These are phyloP conservation scores for Agrenia bidenticulata DNA, from an alignment of 2,888 invertebrate genomes.

Conservation along the genomic window DNA sequence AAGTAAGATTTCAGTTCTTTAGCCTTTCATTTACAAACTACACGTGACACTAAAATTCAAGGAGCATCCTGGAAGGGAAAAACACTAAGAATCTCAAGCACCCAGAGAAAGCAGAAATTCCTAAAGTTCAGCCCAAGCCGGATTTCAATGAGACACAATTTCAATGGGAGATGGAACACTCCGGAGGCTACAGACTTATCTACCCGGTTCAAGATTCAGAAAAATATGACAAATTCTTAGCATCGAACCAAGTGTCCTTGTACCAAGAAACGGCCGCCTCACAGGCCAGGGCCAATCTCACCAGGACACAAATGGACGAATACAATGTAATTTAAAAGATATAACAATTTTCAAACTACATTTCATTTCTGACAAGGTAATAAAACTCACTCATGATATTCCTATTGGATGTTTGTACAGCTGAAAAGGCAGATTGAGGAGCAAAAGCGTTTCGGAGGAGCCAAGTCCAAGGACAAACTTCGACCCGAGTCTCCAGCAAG, in stretches of 20 bases:
- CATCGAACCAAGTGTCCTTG: conserved; percentile 71
- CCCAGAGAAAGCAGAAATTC: conserved; percentile 2
- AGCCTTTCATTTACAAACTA: too few species aligned
- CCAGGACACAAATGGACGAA: conserved; percentile 69
- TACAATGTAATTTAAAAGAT: conserved; percentile 59
- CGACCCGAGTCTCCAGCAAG: conserved; percentile 42
- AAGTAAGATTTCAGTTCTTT: too few species aligned
- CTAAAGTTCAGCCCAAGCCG: conserved; percentile 1
- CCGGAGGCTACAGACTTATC: conserved; percentile 67
- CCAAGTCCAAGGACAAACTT: conserved; percentile 36
- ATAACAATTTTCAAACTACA: too few species aligned
- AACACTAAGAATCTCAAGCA: too few species aligned
- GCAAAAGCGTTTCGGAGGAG: conserved; percentile 35
- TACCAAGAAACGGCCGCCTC: conserved; percentile 76
- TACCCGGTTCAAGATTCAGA: conserved; percentile 55
- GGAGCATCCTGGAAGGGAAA: too few species aligned
- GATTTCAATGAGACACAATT: conserved; percentile 61
- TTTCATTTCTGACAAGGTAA: background rate
- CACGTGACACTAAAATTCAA: too few species aligned
- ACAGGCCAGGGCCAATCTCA: conserved; percentile 73
- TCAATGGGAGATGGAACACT: conserved; percentile 73
- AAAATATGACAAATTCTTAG: conserved; percentile 71
- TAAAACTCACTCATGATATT: background rate
- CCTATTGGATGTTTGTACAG: conserved; percentile 18
- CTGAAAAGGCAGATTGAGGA: conserved; percentile 45